These are phyloP conservation scores for Macrocentrus cingulum DNA, from an alignment of 1,140 invertebrate species.

Conservation along the genomic window DNA sequence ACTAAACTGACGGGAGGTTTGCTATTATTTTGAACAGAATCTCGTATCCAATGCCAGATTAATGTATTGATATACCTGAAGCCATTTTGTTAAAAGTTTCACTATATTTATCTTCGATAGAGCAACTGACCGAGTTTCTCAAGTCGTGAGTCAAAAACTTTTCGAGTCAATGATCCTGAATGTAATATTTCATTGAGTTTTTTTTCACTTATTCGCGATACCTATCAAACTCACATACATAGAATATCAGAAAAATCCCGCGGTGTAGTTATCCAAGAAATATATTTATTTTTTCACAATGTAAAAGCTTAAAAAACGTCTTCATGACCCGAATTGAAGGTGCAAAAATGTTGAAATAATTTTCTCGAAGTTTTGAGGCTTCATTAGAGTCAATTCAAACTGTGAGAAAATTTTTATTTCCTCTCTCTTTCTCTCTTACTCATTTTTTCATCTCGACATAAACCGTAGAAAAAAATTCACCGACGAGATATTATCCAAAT, in stretches of 20 bases:
- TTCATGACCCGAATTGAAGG: no score
- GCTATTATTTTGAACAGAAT: conserved; percentile 12
- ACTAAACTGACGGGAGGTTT: no score
- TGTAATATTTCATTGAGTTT: conserved; percentile 13
- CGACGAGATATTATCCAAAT: not conserved
- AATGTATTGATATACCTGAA: conserved; percentile 12
- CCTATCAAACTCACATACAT: not conserved
- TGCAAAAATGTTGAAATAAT: no score
- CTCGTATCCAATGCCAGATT: conserved; percentile 11
- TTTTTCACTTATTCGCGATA: not conserved
- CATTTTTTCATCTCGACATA: no score
- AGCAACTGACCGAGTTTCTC: conserved; percentile 20
- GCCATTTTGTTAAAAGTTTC: conserved; percentile 17
- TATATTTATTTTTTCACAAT: no score
- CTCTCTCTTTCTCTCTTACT: no score
- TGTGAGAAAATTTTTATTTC: not conserved
- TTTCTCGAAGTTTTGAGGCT: no score
- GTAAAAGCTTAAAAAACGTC: no score
- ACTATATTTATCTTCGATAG: not conserved
- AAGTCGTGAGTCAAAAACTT: conserved; percentile 26
- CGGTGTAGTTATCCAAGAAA: no score
- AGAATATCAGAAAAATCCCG: no score
- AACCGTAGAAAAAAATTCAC: not conserved
- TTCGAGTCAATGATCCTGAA: conserved; percentile 5
- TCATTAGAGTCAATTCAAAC: no score